These are phyloP conservation scores for Lasioglossum lativentre DNA, from an alignment of 2,888 invertebrate genomes.

Conservation along the genomic window DNA sequence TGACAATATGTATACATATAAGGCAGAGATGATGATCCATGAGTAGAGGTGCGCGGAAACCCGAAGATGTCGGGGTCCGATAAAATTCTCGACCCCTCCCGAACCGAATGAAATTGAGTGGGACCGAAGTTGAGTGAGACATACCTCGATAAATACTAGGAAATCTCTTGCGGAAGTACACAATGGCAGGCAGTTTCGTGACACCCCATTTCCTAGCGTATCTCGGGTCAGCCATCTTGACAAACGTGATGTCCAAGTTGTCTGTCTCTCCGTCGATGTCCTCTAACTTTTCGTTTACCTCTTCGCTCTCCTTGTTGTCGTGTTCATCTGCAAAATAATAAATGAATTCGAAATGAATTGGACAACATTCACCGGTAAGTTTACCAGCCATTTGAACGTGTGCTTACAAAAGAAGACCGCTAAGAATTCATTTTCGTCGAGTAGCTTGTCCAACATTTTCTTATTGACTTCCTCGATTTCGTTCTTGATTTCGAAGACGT, in stretches of 20 bases:
- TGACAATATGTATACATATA: not conserved
- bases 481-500: constrained; percentile 97
- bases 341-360: not conserved
- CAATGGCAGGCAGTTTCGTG: constrained; percentile 94
- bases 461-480: constrained; percentile 99
- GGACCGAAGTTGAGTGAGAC: too few species aligned
- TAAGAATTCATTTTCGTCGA: constrained; percentile 97
- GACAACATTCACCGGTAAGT: too few species aligned
- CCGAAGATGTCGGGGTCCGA: too few species aligned
- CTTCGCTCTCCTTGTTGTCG: constrained; percentile 91
- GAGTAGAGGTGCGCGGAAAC: not conserved
- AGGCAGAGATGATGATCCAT: not conserved
- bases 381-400: not conserved
- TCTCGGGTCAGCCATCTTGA: constrained; percentile 96
- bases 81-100: too few species aligned
- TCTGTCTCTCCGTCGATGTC: constrained; percentile 98
- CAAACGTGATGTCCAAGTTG: constrained; percentile 96
- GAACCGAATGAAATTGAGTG: too few species aligned
- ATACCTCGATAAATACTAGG: constrained; percentile 97
- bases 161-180: constrained; percentile 95
- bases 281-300: constrained; percentile 94
- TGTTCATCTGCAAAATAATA: constrained; percentile 89
- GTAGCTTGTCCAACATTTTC: constrained; percentile 97
- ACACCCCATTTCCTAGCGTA: constrained; percentile 98
- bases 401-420: constrained; percentile 97